These are phyloP conservation scores for Eretmochelys imbricata DNA, from an alignment of 2,113 vertebrate genomes.

Conservation along the genomic window DNA sequence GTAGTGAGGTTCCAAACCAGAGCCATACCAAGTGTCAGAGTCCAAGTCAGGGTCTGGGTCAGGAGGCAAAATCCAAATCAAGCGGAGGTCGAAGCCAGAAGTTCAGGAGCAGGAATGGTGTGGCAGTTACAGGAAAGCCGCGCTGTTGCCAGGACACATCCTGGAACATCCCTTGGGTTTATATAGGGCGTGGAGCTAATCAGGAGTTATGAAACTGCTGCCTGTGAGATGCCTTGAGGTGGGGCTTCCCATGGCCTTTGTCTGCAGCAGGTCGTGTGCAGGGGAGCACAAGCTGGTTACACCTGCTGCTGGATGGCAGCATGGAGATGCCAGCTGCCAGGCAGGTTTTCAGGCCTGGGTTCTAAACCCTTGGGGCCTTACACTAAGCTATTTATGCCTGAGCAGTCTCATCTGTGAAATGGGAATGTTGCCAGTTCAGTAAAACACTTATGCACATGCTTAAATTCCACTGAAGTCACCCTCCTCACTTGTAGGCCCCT, in stretches of 20 bases:
- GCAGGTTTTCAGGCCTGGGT: neutral
- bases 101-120: neutral
- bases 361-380: neutral
- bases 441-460: neutral
- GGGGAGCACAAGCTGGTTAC: neutral
- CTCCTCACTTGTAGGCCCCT: neutral
- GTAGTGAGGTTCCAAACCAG: neutral
- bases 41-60: neutral
- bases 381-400: neutral
- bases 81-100: neutral
- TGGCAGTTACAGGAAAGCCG: neutral
- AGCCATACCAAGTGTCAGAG: neutral
- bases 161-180: neutral
- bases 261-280: neutral
- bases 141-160: too few relatives aligned
- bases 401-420: neutral
- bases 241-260: neutral
- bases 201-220: neutral
- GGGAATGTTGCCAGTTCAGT: neutral
- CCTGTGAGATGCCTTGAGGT: neutral
- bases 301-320: neutral
- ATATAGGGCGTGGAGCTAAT: neutral
- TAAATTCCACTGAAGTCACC: neutral
- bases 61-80: neutral
- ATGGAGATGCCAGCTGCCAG: neutral